Evolutionary conservation across 2,797 vertebrate species (phyloP), one percentile per base, ranked within the genome.

Genomic region (Sus cebifrons): DNA sequence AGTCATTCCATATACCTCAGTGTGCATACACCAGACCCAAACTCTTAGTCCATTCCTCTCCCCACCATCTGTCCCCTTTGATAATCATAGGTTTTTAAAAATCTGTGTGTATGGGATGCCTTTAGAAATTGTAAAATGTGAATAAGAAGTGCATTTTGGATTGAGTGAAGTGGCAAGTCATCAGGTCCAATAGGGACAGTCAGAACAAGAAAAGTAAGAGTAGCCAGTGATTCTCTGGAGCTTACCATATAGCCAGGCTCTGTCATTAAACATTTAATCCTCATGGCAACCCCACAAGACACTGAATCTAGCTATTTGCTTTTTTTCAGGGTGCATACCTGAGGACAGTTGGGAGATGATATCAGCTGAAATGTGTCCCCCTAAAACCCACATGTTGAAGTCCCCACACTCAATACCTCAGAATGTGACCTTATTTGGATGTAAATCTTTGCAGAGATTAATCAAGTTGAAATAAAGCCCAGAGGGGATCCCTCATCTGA

Each of bases 201-300:
- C 8, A 10, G 11, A 15, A 15, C 3, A 27, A 6, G 10, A 25
- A 14, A 32, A 70, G 3, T 3, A 4, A 7, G 0, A 27, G 8
- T 20, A 58, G 14, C 20, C n/a, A 60, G 11, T n/a, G 18, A 3
- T 29, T 14, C 27, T 75, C 54, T 73, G 18, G 78, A 58, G 13
- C 17, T 82, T 1, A 13, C 17, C 52, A 16, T 5, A 11, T 3
- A 32, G 23, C 32, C 3, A 6, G 9, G 14, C 14, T 1, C 52
- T 40, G 23, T 6, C 1, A 17, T 32, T 10, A 16, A 65, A 15
- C 65, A 68, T 27, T 49, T 54, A 23, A 20, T 65, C 9, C 11
- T 74, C 10, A 17, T 2, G 18, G 3, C 16, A 71, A 10, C 8
- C 8, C 36, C 4, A 40, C 20, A 7, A 81, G 17, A 8, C 54